Percentiles rank a stretch among this genome's conserved stretches.
Conservation (phyloP, 92 coral and sea anemone genomes). For the Phenganax subtilis region DNA sequence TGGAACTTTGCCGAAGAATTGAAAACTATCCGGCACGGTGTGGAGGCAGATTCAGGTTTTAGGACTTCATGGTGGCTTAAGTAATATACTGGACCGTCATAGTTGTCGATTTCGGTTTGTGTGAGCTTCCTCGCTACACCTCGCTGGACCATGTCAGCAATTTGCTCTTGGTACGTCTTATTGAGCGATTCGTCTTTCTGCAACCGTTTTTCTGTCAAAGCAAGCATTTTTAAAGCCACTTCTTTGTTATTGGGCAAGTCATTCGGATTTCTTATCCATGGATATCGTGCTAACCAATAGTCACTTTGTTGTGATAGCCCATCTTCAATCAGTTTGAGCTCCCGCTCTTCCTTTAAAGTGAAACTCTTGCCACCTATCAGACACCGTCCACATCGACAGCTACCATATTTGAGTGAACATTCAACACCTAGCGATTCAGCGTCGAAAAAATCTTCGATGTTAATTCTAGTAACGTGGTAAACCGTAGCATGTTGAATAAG, state of each 20-base stretch:
- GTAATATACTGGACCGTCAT: slow-evolving; percentile 48
- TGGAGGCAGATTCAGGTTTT: slow-evolving; percentile 48
- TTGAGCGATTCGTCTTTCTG: slow-evolving; percentile 3
- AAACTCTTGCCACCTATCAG: slow-evolving; percentile 40
- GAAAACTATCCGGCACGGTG: slow-evolving; percentile 54
- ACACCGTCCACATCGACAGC: slow-evolving; percentile 38
- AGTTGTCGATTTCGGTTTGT: slow-evolving; percentile 6
- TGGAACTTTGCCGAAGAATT: slow-evolving; percentile 45
- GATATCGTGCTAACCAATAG: slow-evolving; percentile 45
- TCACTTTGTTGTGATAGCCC: slow-evolving; percentile 32
- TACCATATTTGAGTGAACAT: slow-evolving; percentile 26
- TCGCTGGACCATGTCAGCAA: slow-evolving; percentile 35
- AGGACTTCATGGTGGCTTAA: slow-evolving; percentile 39
- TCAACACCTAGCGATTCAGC: slow-evolving; percentile 26
- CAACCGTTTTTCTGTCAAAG: slow-evolving; percentile 38
- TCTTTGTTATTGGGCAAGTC: slow-evolving; percentile 41
- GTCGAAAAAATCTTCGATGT: slow-evolving; percentile 28
- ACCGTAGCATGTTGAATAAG: slow-evolving; percentile 6
- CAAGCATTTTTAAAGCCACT: slow-evolving; percentile 41
- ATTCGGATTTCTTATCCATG: slow-evolving; percentile 50
- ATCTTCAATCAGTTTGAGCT: slow-evolving; percentile 48
- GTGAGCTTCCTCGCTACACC: slow-evolving; percentile 46
- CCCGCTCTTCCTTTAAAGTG: slow-evolving; percentile 51
- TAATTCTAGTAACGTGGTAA: neutral
- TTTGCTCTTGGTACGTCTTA: slow-evolving; percentile 29